Evolutionary conservation across 2,113 vertebrate species (phyloP).

Genomic region (Balaeniceps rex): DNA sequence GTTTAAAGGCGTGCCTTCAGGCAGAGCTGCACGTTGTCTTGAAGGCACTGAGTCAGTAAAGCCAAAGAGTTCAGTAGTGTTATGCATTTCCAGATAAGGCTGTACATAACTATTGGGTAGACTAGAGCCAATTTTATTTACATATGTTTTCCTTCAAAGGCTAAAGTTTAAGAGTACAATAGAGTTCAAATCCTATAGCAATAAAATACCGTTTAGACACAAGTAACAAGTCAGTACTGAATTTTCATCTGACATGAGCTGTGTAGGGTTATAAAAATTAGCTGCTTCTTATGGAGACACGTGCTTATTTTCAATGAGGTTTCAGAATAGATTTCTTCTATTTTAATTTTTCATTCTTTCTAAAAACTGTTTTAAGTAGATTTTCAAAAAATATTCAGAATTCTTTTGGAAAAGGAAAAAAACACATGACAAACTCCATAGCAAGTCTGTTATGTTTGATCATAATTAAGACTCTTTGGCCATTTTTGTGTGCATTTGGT

Average conservation of each 20-base stretch:
- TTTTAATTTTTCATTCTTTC: background rate
- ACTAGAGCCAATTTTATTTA: background rate
- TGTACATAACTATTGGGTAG: background rate
- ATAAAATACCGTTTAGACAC: slow-evolving; percentile 13
- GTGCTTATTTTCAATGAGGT: background rate
- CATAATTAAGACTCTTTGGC: background rate
- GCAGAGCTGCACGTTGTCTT: background rate
- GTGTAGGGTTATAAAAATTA: background rate
- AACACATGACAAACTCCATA: background rate
- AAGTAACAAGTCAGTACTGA: background rate
- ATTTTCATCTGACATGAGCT: background rate
- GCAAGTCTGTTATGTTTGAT: background rate
- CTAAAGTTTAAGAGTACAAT: background rate
- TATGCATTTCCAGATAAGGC: background rate
- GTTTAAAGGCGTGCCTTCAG: background rate
- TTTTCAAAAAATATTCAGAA: background rate
- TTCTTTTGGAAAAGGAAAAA: background rate
- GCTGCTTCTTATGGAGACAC: background rate
- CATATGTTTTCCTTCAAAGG: background rate
- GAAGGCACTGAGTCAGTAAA: background rate
- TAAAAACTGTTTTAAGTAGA: background rate
- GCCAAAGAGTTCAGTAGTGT: background rate
- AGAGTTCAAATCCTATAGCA: background rate
- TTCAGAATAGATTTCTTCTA: background rate
- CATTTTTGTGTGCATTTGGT: background rate